Conservation (phyloP, 2,797 vertebrate genomes). For the Chelonia mydas region DNA sequence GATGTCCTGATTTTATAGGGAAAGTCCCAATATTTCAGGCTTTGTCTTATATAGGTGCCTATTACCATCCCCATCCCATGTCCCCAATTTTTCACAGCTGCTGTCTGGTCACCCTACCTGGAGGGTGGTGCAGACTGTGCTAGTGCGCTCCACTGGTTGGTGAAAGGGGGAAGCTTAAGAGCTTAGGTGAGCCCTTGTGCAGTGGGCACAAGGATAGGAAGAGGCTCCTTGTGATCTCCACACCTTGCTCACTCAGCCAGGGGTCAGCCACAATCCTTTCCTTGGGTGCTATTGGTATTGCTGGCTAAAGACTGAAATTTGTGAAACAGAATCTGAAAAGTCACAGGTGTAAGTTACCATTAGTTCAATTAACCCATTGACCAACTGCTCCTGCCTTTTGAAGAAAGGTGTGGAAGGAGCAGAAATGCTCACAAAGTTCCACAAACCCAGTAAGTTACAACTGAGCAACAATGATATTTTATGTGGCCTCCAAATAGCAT, state of each 20-base stretch:
- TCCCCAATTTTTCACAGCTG: too few relatives aligned
- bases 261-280: not conserved
- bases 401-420: too few relatives aligned
- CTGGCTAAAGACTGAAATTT: not conserved
- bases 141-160: not conserved
- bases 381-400: not conserved
- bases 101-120: too few relatives aligned
- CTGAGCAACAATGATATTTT: too few relatives aligned
- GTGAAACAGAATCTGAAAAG: not conserved
- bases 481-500: too few relatives aligned
- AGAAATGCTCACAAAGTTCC: too few relatives aligned
- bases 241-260: not conserved
- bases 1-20: too few relatives aligned
- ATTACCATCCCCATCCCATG: too few relatives aligned
- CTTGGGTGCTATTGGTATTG: not conserved
- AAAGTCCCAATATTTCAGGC: too few relatives aligned
- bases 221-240: not conserved
- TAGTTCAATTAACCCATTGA: not conserved
- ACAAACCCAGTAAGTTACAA: too few relatives aligned
- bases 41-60: too few relatives aligned
- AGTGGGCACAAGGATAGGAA: not conserved
- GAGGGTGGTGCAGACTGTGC: too few relatives aligned
- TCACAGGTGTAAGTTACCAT: not conserved
- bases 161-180: not conserved
- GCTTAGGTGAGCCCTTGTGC: accelerated